phyloP scores from a whole-genome alignment of 2,888 invertebrate genomes.

The Periphyllus acericola region DNA sequence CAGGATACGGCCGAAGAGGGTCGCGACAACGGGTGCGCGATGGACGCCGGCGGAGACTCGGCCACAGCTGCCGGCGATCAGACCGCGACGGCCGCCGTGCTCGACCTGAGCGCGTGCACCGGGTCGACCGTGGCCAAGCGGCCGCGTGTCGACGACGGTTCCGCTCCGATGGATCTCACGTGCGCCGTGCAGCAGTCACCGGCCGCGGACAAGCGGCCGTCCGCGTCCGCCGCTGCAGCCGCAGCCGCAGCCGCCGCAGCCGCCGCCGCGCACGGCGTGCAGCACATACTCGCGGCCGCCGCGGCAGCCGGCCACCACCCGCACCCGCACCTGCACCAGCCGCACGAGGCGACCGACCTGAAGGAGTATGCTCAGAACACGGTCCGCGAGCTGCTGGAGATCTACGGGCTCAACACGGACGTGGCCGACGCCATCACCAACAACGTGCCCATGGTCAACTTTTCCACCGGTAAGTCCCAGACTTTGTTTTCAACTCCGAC shows the following conservation, averaged over 20 bases:
- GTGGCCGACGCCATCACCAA: conserved; percentile 77
- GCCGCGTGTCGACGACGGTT: conserved; percentile 67
- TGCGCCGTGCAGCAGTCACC: conserved; percentile 67
- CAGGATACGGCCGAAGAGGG: conserved; percentile 63
- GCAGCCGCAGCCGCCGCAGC: conserved; percentile 17
- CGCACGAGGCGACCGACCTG: conserved; percentile 70
- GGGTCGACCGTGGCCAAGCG: conserved; percentile 70
- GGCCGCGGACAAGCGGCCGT: conserved; percentile 63
- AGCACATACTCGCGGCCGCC: conserved; percentile 25
- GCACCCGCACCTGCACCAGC: conserved; percentile 48
- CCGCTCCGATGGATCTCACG: conserved; percentile 71
- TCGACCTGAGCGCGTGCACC: conserved; percentile 69
- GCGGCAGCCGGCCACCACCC: conserved; percentile 24
- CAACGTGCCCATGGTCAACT: conserved; percentile 77
- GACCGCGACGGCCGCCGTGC: conserved; percentile 65
- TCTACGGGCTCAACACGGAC: conserved; percentile 78
- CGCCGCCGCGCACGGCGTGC: conserved; percentile 20
- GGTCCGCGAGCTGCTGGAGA: conserved; percentile 80
- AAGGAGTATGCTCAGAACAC: conserved; percentile 83
- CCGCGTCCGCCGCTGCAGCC: conserved; percentile 19
- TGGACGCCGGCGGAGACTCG: conserved; percentile 63
- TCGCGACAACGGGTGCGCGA: conserved; percentile 63
- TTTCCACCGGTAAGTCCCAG: conserved; percentile 73
- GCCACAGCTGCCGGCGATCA: conserved; percentile 66
- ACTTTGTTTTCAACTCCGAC: too few species aligned